These are phyloP conservation scores for Ochropleura leucogaster DNA, from an alignment of 2,888 invertebrate species.

Conservation along the genomic window DNA sequence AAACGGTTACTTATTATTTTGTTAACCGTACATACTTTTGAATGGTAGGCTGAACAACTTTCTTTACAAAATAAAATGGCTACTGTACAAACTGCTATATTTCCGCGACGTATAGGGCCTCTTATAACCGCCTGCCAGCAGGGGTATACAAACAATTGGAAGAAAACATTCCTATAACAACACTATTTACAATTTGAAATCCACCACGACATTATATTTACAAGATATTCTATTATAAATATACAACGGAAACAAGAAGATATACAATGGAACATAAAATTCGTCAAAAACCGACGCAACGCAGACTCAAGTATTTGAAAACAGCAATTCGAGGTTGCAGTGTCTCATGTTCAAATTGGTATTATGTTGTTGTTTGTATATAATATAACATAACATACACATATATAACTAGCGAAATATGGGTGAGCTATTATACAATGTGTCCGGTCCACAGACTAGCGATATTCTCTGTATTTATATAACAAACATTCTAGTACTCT, in stretches of 20 bases:
- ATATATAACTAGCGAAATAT: too few species aligned
- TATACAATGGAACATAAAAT: conserved; percentile 7
- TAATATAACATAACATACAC: too few species aligned
- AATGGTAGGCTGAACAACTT: background rate
- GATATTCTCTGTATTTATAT: too few species aligned
- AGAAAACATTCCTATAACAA: conserved; percentile 48
- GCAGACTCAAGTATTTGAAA: conserved; percentile 3
- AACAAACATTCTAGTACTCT: too few species aligned
- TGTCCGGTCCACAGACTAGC: too few species aligned
- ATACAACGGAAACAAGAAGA: conserved; percentile 26
- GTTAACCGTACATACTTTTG: background rate
- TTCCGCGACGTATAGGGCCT: conserved; percentile 12
- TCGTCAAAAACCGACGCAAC: background rate
- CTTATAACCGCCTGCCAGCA: conserved; percentile 62
- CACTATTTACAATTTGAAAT: conserved; percentile 60
- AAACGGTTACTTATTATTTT: too few species aligned
- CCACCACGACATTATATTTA: conserved; percentile 48
- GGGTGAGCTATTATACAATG: too few species aligned
- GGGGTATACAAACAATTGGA: conserved; percentile 49
- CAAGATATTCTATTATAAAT: conserved; percentile 25
- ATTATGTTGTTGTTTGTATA: too few species aligned
- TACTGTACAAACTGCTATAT: conserved; percentile 9
- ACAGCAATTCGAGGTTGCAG: background rate
- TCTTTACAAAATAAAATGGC: conserved; percentile 2
- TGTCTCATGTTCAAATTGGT: too few species aligned